A percentile compares a stretch with the other conserved stretches of the same genome.
Evolutionary conservation across 2,113 vertebrate genomes (phyloP).

Genomic region (Istiophorus platypterus): DNA sequence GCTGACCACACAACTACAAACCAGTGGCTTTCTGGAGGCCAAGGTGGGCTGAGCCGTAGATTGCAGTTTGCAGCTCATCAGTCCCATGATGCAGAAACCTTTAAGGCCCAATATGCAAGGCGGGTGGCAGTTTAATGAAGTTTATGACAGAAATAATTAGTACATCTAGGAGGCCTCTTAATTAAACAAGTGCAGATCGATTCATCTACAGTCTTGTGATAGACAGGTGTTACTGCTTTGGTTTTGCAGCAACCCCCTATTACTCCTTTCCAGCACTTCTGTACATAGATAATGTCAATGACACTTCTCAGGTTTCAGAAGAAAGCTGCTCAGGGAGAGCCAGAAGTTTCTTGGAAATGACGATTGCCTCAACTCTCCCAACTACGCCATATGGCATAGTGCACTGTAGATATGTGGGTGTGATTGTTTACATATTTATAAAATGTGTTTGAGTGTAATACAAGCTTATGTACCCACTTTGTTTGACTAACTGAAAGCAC

Average conservation of each 20-base stretch:
- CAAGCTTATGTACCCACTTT: not conserved
- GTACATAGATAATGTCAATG: constrained; percentile 60
- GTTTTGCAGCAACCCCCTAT: constrained; percentile 3
- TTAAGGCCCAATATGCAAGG: not conserved
- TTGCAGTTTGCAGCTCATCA: constrained; percentile 34
- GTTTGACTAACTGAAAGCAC: not conserved
- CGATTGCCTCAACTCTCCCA: constrained; percentile 6
- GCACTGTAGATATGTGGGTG: constrained; percentile 13
- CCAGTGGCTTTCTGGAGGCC: constrained; percentile 43
- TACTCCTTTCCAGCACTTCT: constrained; percentile 10
- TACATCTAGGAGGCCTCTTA: not conserved
- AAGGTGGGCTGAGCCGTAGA: constrained; percentile 32
- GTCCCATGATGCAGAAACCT: constrained; percentile 5
- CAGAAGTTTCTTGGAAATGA: constrained; percentile 53
- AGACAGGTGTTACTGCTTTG: constrained; percentile 15
- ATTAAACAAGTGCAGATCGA: constrained; percentile 27
- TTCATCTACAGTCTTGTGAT: constrained; percentile 8
- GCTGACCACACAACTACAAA: constrained; percentile 67
- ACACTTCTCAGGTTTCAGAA: constrained; percentile 61
- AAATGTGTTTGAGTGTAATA: constrained; percentile 9
- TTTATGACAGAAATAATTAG: not conserved
- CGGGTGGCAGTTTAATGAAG: not conserved
- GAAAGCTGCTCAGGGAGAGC: constrained; percentile 39
- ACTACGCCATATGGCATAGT: not conserved
- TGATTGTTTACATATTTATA: not conserved